Evolutionary conservation across 2,113 vertebrate genomes (phyloP).

Genomic region (Rhizomys pruinosus): DNA sequence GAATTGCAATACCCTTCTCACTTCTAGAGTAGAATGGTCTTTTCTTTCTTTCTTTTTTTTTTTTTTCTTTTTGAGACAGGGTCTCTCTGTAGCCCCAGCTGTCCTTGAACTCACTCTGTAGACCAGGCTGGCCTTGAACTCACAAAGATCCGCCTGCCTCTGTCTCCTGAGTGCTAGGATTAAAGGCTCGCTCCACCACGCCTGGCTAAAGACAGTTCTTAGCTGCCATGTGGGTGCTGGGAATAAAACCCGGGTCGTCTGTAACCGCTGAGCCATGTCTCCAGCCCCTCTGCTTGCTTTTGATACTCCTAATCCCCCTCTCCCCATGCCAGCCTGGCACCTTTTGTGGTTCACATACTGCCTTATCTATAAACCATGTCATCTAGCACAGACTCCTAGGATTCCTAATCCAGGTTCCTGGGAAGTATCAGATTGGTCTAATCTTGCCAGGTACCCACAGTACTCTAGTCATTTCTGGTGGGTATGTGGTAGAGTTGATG

Average conservation of each 20-base stretch:
- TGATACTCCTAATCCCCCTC: background rate
- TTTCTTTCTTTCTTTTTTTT: no score
- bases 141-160: no score
- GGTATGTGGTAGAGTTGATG: background rate
- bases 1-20: background rate
- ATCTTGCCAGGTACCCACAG: background rate
- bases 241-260: no score
- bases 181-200: no score
- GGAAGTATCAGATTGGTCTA: background rate
- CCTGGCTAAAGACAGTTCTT: no score
- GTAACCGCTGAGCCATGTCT: no score
- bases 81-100: no score
- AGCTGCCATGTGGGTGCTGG: no score
- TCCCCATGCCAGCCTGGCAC: background rate
- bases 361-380: background rate
- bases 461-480: background rate
- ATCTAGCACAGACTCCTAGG: background rate
- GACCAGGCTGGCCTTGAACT: no score
- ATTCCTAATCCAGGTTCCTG: constrained; percentile 17
- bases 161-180: no score
- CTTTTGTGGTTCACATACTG: background rate
- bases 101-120: no score
- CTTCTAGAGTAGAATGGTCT: background rate
- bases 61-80: no score
- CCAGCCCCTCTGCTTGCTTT: constrained; percentile 16